Percentiles rank a stretch among this genome's conserved stretches.
Evolutionary conservation across 2,888 invertebrate species (phyloP).

Genomic region (Acronicta psi): DNA sequence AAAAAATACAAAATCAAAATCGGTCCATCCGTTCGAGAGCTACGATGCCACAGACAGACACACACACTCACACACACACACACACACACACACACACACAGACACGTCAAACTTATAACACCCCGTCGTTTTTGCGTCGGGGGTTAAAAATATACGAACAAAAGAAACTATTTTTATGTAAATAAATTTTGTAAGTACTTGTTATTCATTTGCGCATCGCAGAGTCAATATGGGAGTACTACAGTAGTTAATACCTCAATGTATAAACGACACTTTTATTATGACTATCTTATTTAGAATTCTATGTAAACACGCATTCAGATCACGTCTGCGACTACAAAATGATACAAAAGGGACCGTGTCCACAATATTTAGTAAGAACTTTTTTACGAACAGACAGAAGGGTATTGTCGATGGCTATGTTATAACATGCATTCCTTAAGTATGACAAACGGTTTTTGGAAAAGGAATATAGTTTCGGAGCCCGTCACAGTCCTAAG

Average conservation of each 20-base stretch:
- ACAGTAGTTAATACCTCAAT: background rate
- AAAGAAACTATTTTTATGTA: too few species aligned
- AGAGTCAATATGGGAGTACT: background rate
- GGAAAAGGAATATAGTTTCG: background rate
- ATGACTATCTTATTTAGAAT: slow-evolving; percentile 18
- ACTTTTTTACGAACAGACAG: slow-evolving; percentile 9
- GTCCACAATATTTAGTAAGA: background rate
- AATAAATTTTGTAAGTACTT: too few species aligned
- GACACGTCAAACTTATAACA: too few species aligned
- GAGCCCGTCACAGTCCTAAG: background rate
- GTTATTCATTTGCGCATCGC: too few species aligned
- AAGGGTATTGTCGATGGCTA: background rate
- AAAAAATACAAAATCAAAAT: too few species aligned
- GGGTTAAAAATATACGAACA: too few species aligned
- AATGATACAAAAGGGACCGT: slow-evolving; percentile 29
- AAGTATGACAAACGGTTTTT: slow-evolving; percentile 7
- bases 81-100: too few species aligned
- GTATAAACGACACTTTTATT: slow-evolving; percentile 3
- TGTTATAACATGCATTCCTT: slow-evolving; percentile 17
- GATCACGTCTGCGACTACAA: slow-evolving; percentile 39
- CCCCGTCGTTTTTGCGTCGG: too few species aligned
- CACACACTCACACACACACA: too few species aligned
- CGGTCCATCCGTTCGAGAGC: too few species aligned
- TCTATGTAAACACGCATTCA: slow-evolving; percentile 19
- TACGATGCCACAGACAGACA: too few species aligned